These are phyloP conservation scores for Lamprologus lemairii DNA, from an alignment of 2,113 vertebrate genomes.

Conservation along the genomic window DNA sequence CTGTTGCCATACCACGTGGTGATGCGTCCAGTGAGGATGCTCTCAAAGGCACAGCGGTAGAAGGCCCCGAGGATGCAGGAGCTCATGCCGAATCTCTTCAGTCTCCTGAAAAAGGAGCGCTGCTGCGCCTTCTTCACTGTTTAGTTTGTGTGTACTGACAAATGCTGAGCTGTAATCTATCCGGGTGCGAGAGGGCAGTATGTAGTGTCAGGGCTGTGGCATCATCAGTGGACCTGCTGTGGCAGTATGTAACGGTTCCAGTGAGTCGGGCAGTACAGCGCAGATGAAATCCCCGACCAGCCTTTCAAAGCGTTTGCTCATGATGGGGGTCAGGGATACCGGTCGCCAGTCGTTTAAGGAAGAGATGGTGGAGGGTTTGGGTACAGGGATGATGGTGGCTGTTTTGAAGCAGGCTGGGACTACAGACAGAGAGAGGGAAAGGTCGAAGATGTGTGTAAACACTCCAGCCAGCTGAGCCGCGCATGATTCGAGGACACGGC, in stretches of 20 bases:
- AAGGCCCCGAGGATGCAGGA: neutral
- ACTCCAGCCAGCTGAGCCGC: neutral
- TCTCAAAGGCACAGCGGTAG: neutral
- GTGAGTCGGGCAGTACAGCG: rapidly evolving
- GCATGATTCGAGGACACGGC: neutral
- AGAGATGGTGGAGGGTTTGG: neutral
- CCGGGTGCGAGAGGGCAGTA: rapidly evolving
- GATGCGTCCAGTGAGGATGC: neutral
- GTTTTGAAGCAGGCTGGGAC: neutral
- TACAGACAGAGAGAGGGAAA: neutral
- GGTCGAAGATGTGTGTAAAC: neutral
- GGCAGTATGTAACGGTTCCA: neutral
- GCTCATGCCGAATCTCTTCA: rapidly evolving
- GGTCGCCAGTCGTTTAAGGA: rapidly evolving
- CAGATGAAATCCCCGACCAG: neutral
- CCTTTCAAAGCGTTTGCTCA: neutral
- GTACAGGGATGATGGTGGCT: rapidly evolving
- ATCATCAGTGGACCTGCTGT: neutral
- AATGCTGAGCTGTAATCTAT: neutral
- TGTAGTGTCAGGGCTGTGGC: neutral
- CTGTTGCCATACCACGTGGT: neutral
- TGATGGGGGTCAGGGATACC: neutral
- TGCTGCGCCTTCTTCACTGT: neutral
- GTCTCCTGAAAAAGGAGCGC: neutral
- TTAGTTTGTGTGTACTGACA: neutral